Conservation (phyloP, 2,888 invertebrate species). For the Dicyrtomina minuta region DNA sequence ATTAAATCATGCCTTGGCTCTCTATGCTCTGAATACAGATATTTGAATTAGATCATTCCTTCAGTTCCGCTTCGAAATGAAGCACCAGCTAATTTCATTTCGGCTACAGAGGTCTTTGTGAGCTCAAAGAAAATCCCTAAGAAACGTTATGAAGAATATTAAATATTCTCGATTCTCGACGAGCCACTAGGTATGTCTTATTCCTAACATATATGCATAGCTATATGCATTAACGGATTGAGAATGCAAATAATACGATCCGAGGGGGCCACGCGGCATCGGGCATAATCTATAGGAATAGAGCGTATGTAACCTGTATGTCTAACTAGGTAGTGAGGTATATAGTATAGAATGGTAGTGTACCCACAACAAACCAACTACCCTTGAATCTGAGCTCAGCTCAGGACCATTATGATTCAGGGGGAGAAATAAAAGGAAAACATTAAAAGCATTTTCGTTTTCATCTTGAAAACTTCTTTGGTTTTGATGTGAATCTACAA, state of each 20-base stretch:
- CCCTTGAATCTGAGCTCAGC: constrained; percentile 1
- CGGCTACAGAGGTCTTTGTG: neutral
- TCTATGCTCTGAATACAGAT: constrained; percentile 25
- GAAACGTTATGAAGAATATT: constrained; percentile 28
- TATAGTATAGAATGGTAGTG: no score
- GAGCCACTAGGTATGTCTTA: no score
- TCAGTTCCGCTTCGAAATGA: neutral
- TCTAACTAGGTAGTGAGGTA: no score
- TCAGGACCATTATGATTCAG: constrained; percentile 27
- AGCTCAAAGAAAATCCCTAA: constrained; percentile 17
- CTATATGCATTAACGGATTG: no score
- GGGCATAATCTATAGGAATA: no score
- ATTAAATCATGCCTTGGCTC: constrained; percentile 23
- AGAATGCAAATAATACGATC: no score
- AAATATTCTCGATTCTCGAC: constrained; percentile 21
- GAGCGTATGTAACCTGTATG: no score
- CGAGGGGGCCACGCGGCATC: no score
- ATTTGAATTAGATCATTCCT: constrained; percentile 13
- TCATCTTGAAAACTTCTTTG: constrained; percentile 16
- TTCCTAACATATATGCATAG: no score
- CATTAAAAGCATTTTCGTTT: constrained; percentile 29
- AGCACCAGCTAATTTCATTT: constrained; percentile 20
- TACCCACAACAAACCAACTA: no score
- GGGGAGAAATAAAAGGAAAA: constrained; percentile 27
- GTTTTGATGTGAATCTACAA: constrained; percentile 5